Evolutionary conservation across 2,888 invertebrate genomes (phyloP).

Genomic region (Drosophila longiperda): DNA sequence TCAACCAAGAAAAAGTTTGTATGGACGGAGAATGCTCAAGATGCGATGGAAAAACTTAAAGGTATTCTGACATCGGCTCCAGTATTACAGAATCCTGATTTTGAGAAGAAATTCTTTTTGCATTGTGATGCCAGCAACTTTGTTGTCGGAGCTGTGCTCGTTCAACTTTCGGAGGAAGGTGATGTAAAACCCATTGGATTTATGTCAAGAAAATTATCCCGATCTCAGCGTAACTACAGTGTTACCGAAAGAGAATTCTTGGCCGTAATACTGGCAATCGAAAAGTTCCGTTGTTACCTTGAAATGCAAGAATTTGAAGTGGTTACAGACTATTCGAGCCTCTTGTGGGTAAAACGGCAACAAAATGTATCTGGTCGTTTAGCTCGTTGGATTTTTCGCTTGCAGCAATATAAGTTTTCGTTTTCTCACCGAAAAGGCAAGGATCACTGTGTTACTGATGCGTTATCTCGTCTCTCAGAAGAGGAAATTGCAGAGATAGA

Average conservation of each 20-base stretch:
- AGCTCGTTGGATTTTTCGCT: not conserved
- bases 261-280: not conserved
- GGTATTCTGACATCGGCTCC: not conserved
- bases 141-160: constrained; percentile 12
- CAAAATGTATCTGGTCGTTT: not conserved
- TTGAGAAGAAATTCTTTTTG: not conserved
- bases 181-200: too few species aligned
- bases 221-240: not conserved
- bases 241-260: not conserved
- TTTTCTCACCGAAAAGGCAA: not conserved
- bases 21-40: not conserved
- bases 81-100: not conserved
- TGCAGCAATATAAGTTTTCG: not conserved
- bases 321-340: constrained; percentile 9
- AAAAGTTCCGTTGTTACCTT: not conserved
- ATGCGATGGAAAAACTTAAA: not conserved
- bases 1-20: constrained; percentile 2
- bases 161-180: too few species aligned
- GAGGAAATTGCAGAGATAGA: not conserved
- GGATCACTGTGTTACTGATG: not conserved
- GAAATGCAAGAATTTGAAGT: constrained; percentile 29
- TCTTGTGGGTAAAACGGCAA: not conserved
- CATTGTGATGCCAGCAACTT: constrained; percentile 11
- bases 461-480: not conserved
- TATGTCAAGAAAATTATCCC: not conserved